A percentile compares a stretch with the other conserved stretches of the same genome.
These are phyloP conservation scores for Baccha elongata DNA, from an alignment of 2,888 invertebrate species.

Conservation along the genomic window DNA sequence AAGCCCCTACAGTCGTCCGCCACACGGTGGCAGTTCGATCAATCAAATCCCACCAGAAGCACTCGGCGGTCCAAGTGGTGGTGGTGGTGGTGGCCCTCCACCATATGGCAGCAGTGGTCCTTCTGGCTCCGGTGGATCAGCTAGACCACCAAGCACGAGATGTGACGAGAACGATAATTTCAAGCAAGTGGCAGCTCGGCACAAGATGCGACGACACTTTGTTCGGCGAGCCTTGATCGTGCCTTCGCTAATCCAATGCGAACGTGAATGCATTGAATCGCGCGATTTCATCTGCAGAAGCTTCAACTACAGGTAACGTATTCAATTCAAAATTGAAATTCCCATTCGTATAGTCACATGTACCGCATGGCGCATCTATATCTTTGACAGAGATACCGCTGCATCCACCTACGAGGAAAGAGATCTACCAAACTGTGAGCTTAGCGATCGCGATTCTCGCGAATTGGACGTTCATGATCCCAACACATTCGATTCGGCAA, in stretches of 20 bases:
- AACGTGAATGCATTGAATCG: constrained; percentile 91
- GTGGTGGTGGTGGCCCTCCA: constrained; percentile 75
- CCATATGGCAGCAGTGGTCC: constrained; percentile 77
- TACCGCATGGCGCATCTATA: constrained; percentile 27
- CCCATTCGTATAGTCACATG: constrained; percentile 26
- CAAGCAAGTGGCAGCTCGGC: constrained; percentile 90
- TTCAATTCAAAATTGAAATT: neutral
- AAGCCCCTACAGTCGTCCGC: constrained; percentile 79
- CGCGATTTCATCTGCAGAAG: constrained; percentile 93
- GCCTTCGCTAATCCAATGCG: constrained; percentile 90
- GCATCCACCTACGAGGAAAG: constrained; percentile 86
- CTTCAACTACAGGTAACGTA: constrained; percentile 89
- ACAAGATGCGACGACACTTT: constrained; percentile 90
- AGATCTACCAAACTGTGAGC: constrained; percentile 88
- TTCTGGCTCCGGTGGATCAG: constrained; percentile 79
- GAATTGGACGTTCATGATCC: constrained; percentile 93
- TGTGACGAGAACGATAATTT: constrained; percentile 93
- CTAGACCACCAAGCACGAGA: constrained; percentile 83
- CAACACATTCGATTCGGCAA: constrained; percentile 92
- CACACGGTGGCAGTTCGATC: constrained; percentile 75
- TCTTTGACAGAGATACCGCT: constrained; percentile 82
- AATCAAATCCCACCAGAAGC: constrained; percentile 75
- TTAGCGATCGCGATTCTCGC: constrained; percentile 93
- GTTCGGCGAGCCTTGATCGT: constrained; percentile 89
- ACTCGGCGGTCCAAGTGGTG: constrained; percentile 75